Base-by-base conservation (phyloP, 1,140 invertebrate species). In the Teleopsis dalmanni region DNA sequence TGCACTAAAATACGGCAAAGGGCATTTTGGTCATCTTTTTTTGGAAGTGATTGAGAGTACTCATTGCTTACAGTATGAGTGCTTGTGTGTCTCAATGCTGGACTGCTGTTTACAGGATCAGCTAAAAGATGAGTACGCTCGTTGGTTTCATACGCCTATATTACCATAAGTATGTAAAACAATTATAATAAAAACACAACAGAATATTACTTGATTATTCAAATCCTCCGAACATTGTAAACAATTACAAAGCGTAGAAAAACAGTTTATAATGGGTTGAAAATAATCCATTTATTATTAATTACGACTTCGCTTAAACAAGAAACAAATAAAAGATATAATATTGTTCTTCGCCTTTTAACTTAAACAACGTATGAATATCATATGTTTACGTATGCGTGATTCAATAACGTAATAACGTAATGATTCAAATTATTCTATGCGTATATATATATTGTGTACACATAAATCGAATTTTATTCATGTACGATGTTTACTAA, bases 1-100 rank as follows among this genome's bases (percentile, higher is more conserved):
- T 91, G 86, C 50, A 94, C 73, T 65, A 93, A 89, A n/a, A n/a
- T n/a, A 73, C 83, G 81, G 65, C 83, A 90, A 22, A 93, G 74
- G 13, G 87, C 89, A 59, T 85, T 91, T 73, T 91, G 88, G 70
- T 93, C 89, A 71, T 93, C 88, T 58, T 88, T 87, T 65, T 88
- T 88, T 23, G 85, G 81, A 36, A 82, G 75, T 18, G 81, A 80
- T 60, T 76, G 80, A 14, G 75, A 72, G 68, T 80, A 80, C 52
- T 79, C 75, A 56, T 74, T 76, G 53, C 78, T 73, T 58, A 78
- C 76, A 67, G 82, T 81, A 57, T 84, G 82, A 56, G 81, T 84
- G 69, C 81, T 77, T 36, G 75, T 74, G 59, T 77, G 73, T 23
- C 78, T 76, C 53, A 83, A 75, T 48, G 76, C 77, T 52, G 78